Evolutionary conservation across 2,113 vertebrate species (phyloP).

Genomic region (Pelmatolapia mariae): DNA sequence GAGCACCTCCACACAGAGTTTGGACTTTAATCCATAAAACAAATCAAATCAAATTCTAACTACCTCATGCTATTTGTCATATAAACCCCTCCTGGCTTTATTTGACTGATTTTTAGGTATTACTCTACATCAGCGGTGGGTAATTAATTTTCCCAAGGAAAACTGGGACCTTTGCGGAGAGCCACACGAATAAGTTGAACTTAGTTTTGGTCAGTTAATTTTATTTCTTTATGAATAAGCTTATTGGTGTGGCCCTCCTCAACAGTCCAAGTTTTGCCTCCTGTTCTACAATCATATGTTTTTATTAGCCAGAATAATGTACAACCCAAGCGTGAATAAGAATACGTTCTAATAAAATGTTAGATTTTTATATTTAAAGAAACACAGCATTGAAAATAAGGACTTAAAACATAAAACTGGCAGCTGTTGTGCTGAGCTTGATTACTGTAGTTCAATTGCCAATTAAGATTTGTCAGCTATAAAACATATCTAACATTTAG

Average conservation of each 20-base stretch:
- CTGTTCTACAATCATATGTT: neutral
- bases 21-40: neutral
- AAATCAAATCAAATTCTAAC: neutral
- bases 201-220: neutral
- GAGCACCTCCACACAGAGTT: neutral
- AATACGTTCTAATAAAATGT: neutral
- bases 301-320: neutral
- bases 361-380: neutral
- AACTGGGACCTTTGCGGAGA: neutral
- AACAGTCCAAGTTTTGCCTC: neutral
- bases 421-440: neutral
- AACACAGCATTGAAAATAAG: neutral
- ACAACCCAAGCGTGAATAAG: neutral
- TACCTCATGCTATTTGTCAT: neutral
- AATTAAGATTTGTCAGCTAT: slow-evolving; percentile 19
- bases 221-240: neutral
- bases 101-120: neutral
- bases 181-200: neutral
- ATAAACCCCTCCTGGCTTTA: neutral
- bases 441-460: neutral
- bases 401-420: neutral
- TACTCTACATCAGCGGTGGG: neutral
- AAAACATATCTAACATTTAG: slow-evolving; percentile 12
- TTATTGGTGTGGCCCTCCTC: neutral
- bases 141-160: neutral